phyloP scores from a whole-genome alignment of 1,140 invertebrate species.

The Drosophila prosaltans region DNA sequence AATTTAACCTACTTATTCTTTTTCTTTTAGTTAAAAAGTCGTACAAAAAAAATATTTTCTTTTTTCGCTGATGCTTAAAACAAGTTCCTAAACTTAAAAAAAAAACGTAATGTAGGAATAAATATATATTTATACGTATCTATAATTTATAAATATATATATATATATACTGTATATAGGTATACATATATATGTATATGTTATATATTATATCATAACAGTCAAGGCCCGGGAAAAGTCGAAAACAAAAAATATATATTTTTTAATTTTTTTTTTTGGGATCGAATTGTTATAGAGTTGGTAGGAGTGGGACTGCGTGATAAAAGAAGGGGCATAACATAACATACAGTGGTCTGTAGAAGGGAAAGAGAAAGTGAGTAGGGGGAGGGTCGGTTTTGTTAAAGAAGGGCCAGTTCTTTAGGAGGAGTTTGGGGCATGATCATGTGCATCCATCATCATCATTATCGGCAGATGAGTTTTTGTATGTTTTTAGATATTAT shows the following conservation, averaged over 20 bases:
- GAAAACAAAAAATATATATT: not conserved
- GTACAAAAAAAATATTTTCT: constrained; percentile 8
- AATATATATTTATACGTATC: constrained; percentile 4
- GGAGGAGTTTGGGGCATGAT: not conserved
- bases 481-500: constrained; percentile 26
- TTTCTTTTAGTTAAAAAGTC: constrained; percentile 11
- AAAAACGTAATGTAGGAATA: constrained; percentile 5
- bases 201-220: constrained; percentile 19
- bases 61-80: constrained; percentile 6
- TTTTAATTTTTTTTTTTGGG: not conserved
- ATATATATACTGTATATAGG: constrained; percentile 44
- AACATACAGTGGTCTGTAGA: not conserved
- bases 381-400: not conserved
- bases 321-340: constrained; percentile 22
- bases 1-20: constrained; percentile 8
- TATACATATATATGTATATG: constrained; percentile 49
- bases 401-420: constrained; percentile 1
- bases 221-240: constrained; percentile 47
- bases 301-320: not conserved
- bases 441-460: constrained; percentile 4
- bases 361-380: not conserved
- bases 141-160: not conserved
- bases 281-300: not conserved
- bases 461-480: not conserved
- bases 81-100: constrained; percentile 8